These are phyloP conservation scores for Burhinus oedicnemus DNA, from an alignment of 2,113 vertebrate species.

Conservation along the genomic window DNA sequence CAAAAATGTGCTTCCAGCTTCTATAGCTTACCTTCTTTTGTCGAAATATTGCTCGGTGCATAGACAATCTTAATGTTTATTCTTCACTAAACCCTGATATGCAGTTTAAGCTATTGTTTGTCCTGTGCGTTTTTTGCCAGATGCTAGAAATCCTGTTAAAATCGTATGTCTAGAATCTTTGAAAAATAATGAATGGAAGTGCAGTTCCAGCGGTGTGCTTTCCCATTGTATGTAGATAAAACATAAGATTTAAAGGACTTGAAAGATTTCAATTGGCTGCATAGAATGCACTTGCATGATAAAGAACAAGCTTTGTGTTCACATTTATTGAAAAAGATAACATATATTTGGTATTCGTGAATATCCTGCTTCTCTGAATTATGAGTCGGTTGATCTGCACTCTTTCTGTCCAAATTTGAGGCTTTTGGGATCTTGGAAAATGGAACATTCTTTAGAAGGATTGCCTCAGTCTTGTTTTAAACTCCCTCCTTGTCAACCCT, in stretches of 20 bases:
- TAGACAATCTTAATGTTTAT: neutral
- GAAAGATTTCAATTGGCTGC: neutral
- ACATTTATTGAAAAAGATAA: neutral
- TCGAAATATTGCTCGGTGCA: neutral
- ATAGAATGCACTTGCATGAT: neutral
- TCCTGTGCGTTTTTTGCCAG: neutral
- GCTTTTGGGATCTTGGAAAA: neutral
- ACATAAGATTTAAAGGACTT: neutral
- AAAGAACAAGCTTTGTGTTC: neutral
- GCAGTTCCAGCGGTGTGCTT: neutral
- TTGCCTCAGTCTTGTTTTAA: neutral
- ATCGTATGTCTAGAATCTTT: neutral
- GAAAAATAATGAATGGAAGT: neutral
- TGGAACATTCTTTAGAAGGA: neutral
- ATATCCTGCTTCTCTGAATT: neutral
- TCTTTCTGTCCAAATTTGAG: neutral
- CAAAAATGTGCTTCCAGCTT: neutral
- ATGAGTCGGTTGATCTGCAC: neutral
- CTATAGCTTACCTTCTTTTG: neutral
- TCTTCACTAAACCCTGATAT: neutral
- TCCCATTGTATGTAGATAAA: neutral
- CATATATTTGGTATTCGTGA: neutral
- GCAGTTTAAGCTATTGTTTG: constrained; percentile 1
- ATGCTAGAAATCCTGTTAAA: neutral
- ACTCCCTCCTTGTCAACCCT: neutral